Percentiles rank a stretch among this genome's conserved stretches.
Evolutionary conservation across 2,888 invertebrate genomes (phyloP).

Genomic region (Phortica okadai): DNA sequence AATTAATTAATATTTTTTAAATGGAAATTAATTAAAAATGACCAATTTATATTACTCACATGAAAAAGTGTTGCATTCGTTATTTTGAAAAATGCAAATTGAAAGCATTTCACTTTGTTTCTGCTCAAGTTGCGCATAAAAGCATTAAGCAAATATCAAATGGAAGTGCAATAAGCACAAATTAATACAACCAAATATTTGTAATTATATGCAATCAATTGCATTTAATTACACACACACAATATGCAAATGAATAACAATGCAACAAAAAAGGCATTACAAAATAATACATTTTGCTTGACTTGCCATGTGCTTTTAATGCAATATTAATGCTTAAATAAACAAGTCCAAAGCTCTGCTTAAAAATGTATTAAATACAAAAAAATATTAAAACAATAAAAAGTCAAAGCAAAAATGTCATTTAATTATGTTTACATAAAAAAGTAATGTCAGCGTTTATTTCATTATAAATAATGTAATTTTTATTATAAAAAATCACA

Average conservation of each 20-base stretch:
- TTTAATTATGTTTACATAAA: conserved; percentile 6
- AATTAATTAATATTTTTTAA: conserved; percentile 22
- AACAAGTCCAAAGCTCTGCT: neutral
- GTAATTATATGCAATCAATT: neutral
- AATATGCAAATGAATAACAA: neutral
- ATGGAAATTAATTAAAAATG: conserved; percentile 26
- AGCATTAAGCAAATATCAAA: neutral
- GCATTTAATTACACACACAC: conserved; percentile 19
- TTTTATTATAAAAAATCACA: no score
- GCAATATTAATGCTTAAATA: neutral
- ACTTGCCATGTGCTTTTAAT: neutral
- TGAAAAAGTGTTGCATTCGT: neutral
- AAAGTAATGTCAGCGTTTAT: conserved; percentile 1
- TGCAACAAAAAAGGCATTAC: neutral
- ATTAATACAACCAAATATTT: neutral
- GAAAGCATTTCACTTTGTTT: neutral
- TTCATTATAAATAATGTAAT: neutral
- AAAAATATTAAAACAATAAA: neutral
- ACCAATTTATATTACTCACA: conserved; percentile 4
- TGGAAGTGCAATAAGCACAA: neutral
- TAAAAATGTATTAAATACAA: neutral
- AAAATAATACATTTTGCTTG: neutral
- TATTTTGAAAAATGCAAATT: conserved; percentile 29
- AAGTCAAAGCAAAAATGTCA: neutral
- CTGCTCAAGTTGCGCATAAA: neutral